phyloP scores from a whole-genome alignment of 2,888 invertebrate species.

The Acronicta psi region DNA sequence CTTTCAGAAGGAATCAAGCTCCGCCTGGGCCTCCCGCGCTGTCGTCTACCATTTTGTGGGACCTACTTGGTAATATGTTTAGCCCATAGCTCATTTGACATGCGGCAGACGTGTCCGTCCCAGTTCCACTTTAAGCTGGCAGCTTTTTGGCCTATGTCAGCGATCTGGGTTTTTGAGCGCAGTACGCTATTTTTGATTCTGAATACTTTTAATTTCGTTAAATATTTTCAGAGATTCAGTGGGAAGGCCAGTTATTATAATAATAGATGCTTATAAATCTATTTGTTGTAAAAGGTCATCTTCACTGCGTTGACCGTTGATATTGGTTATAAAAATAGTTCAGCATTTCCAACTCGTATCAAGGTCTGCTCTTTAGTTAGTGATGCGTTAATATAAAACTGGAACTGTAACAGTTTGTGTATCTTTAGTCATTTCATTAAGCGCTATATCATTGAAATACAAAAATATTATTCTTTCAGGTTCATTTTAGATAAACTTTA shows the following conservation, averaged over 20 bases:
- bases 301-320: conserved; percentile 59
- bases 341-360: conserved; percentile 60
- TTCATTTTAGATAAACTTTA: background rate
- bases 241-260: conserved; percentile 37
- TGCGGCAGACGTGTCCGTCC: no score
- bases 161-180: no score
- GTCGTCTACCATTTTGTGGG: no score
- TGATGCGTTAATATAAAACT: conserved; percentile 58
- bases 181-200: no score
- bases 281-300: conserved; percentile 65
- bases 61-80: no score
- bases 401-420: conserved; percentile 9
- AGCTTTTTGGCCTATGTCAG: no score
- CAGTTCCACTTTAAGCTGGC: no score
- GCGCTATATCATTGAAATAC: background rate
- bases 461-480: background rate
- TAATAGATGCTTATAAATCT: conserved; percentile 50
- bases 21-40: no score
- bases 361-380: conserved; percentile 63
- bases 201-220: background rate
- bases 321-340: conserved; percentile 67
- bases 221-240: conserved; percentile 17
- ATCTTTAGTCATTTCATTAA: background rate
- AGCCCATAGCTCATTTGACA: no score
- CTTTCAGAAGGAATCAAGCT: no score